Base-by-base conservation (phyloP, 2,888 invertebrate genomes). In the Melanophora roralis region DNA sequence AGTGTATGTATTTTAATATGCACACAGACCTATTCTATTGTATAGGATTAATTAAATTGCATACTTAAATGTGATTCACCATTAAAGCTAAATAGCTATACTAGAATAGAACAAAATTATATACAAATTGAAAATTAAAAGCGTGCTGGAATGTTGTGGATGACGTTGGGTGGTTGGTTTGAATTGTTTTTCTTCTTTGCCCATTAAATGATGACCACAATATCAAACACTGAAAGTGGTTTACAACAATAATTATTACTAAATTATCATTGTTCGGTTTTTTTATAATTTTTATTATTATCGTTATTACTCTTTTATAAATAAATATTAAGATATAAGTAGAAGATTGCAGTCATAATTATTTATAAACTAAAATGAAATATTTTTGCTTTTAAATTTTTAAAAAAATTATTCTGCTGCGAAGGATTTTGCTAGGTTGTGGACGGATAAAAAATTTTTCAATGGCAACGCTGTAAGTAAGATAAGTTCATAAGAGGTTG, bases 71-170 rank as follows among this genome's bases (percentile, higher is more conserved):
- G 45, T 79, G 69, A 79, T 75, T 79, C 78, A 79, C 59, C 40
- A 65, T 12, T 14, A 27, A 14, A 51, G 11, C 32, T n/a, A 19
- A 19, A 34, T 27, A 27, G 27, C 3, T 3, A 27, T 27, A 27
- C 27, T 27, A 5, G 6, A 27, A 27, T 27, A 27, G 27, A 38
- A 19, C 19, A 36, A 72, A 60, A 59, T 40, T 40, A 27, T 40
- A 40, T 34, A 57, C 27, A 59, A 77, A 72, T 72, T 65, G 65
- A 38, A 74, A 79, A 65, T 65, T 65, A 53, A 32, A 65, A 79
- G 74, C 74, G 78, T 79, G 78, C 74, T 57, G 69, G 78, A 74
- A 79, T 79, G 74, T 60, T 60, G 53, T 60, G 40, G 65, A 79
- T 47, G 32, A 47, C 19, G 38, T 47, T 62, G 59, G 34, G 34